Evolutionary conservation across 1,140 invertebrate genomes (phyloP), one percentile per base, ranked within the genome.

Genomic region (Drosophila repletoides): DNA sequence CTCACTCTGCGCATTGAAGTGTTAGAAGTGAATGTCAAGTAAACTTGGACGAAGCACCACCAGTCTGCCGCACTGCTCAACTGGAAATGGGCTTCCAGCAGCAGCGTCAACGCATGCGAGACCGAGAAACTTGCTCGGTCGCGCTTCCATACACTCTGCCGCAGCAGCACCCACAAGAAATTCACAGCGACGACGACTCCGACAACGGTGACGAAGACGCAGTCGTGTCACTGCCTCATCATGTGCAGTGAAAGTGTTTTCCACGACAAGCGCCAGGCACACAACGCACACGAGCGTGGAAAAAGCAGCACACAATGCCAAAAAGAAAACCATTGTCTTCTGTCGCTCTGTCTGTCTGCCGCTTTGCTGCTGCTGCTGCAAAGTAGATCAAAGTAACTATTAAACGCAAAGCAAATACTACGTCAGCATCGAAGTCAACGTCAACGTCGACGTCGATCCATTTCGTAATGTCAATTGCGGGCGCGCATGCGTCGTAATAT

Each of bases 161-260:
- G 9, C 56, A 52, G 33, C 67, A 59, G 53, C 71, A 60, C 64
- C 65, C 64, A 60, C 40, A 56, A 75, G 74, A 67, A 72, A 43
- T 53, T 72, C 65, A 59, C 67, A 63, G 64, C 71, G 48, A 68
- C 61, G 24, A 52, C 53, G 52, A 46, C 46, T 46, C 29, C 49
- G 55, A 29, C 72, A 53, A 61, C 65, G 26, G 38, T 36, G 58
- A 34, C 52, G 53, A 63, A 31, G 51, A 22, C 48, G 51, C 46
- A 76, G 79, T 60, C 80, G 80, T 80, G 80, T 87, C 80, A 86
- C 76, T 86, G 81, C 72, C 80, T 80, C 75, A 65, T 80, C 75
- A 86, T 80, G 63, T 66, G 76, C 72, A 86, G 80, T 86, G 80
- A 86, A 86, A 86, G 80, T 86, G 80, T 86, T 86, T 86, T 86